Percentiles rank a stretch among this genome's conserved stretches.
Conservation (phyloP, 2,113 vertebrate species). For the Enhydra lutris region DNA sequence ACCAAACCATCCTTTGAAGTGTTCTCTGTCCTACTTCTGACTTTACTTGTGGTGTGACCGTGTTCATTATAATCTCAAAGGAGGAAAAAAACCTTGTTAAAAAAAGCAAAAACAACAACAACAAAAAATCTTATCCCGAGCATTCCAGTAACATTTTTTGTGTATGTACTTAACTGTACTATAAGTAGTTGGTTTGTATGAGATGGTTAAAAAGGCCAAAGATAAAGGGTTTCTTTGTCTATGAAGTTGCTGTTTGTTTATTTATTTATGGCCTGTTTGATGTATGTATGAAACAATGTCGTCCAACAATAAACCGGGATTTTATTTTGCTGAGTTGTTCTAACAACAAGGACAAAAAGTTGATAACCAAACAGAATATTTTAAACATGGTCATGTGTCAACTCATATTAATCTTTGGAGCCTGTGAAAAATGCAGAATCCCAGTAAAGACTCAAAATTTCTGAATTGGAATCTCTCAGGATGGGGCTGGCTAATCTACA, state of each 20-base stretch:
- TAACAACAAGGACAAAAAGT: conserved; percentile 72
- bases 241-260: conserved; percentile 85
- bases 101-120: conserved; percentile 85
- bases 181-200: conserved; percentile 89
- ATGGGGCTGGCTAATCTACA: not conserved
- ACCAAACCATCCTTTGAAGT: conserved; percentile 91
- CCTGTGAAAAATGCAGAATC: not conserved
- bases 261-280: conserved; percentile 85
- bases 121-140: conserved; percentile 89
- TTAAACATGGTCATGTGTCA: not conserved
- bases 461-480: not conserved
- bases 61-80: conserved; percentile 89
- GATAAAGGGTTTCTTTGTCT: conserved; percentile 80
- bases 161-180: conserved; percentile 90
- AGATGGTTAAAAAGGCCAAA: conserved; percentile 87
- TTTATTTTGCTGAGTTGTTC: conserved; percentile 91
- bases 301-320: conserved; percentile 90
- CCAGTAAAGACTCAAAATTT: not conserved
- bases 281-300: conserved; percentile 90
- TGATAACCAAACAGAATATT: not conserved
- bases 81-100: conserved; percentile 87
- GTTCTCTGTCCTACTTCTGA: conserved; percentile 85
- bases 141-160: conserved; percentile 96
- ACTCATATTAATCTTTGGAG: not conserved
- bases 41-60: conserved; percentile 94